Evolutionary conservation across 2,113 vertebrate genomes (phyloP), one percentile per base, ranked within the genome.

Genomic region (Pituophis catenifer): DNA sequence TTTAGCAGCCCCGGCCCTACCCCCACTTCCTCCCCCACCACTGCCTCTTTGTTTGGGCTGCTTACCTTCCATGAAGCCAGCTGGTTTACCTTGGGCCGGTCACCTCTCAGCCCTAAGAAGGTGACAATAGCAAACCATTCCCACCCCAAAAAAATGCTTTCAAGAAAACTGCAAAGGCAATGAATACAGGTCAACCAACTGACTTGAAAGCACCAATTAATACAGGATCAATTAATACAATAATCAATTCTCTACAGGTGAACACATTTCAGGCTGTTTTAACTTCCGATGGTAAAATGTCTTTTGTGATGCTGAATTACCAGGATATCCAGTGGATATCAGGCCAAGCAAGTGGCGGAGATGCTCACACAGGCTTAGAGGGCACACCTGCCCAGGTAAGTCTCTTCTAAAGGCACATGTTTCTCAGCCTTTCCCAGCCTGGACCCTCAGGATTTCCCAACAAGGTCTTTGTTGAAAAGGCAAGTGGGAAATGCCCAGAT

Each of bases 261-360:
- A 96, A 94, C 88, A 94, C 94, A 5, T 95, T 95, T 92, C 95
- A 91, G 90, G 57, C 52, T 38, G 58, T 93, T 24, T 90, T 97
- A 89, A 38, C 90, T 11, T 54, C 23, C 5, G 58, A 94, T 52
- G 90, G 58, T 0, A 4, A 75, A 29, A 1, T 19, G 0, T 94
- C 94, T 29, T 38, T 93, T 48, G 88, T 93, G 2, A 94, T 96
- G 2, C 91, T 95, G 33, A 91, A 94, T 87, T 95, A 91, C 54
- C 26, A 75, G 2, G 65, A 95, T 57, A 94, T 95, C 15, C 53
- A 93, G 23, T 94, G 95, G 94, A 94, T 92, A 54, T 85, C 33
- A 0, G 92, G 95, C 0, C 38, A 90, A 24, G 89, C 93, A 48
- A 95, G 94, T 1, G 70, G 93, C 0, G 62, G 95, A 88, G 90